Conservation (phyloP, 2,113 vertebrate species). For the Axis porcinus region DNA sequence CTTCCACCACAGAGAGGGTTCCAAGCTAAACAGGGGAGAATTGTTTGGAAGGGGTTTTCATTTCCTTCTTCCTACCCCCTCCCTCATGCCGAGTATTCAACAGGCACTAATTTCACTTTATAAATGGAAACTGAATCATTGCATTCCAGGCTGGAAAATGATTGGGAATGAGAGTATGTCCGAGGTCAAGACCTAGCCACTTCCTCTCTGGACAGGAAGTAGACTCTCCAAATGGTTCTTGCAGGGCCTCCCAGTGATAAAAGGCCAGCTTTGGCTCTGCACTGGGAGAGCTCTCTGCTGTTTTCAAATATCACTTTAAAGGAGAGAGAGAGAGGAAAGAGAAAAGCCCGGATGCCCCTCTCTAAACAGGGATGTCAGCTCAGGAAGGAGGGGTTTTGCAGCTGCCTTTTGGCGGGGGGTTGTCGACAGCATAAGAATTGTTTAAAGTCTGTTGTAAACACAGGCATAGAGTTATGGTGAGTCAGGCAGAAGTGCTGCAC, state of each 20-base stretch:
- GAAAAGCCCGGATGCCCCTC: slow-evolving; percentile 79
- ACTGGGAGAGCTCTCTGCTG: slow-evolving; percentile 61
- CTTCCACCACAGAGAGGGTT: slow-evolving; percentile 77
- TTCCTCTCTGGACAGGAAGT: slow-evolving; percentile 85
- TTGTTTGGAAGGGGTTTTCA: slow-evolving; percentile 81
- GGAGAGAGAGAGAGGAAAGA: slow-evolving; percentile 48
- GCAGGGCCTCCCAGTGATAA: slow-evolving; percentile 79
- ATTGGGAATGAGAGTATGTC: slow-evolving; percentile 79
- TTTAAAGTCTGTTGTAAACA: slow-evolving; percentile 73
- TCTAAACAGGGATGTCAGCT: slow-evolving; percentile 79
- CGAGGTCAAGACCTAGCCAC: slow-evolving; percentile 77
- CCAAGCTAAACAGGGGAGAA: slow-evolving; percentile 79
- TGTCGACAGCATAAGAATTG: slow-evolving; percentile 71
- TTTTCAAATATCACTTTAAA: slow-evolving; percentile 71
- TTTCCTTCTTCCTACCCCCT: slow-evolving; percentile 82
- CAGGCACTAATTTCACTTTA: slow-evolving; percentile 79
- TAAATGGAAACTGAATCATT: slow-evolving; percentile 86
- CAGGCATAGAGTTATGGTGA: slow-evolving; percentile 43
- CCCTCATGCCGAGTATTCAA: slow-evolving; percentile 76
- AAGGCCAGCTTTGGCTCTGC: slow-evolving; percentile 69
- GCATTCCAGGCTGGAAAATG: slow-evolving; percentile 81
- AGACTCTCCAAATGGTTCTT: slow-evolving; percentile 73
- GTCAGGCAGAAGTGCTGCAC: neutral
- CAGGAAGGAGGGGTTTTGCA: slow-evolving; percentile 81
- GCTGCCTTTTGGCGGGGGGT: slow-evolving; percentile 68